Base-by-base conservation (phyloP, 1,140 invertebrate genomes). In the Trachelipus rathkii region DNA sequence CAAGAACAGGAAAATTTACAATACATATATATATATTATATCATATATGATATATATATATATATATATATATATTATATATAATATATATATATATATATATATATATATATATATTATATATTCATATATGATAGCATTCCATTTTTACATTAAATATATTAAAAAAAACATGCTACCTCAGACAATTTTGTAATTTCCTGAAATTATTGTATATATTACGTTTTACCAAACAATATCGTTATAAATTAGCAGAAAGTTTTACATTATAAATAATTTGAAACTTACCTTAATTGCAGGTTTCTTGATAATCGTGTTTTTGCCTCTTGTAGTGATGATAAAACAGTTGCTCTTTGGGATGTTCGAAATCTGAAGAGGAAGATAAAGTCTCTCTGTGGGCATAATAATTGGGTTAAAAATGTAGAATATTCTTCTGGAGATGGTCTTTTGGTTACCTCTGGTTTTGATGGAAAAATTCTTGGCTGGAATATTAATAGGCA, bases 381-480 rank as follows among this genome's bases (percentile, higher is more conserved):
- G 82, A 90, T 95, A 69, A 88, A 91, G 73, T 91, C 90, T 2
- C 86, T 97, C 0, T 87, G 90, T 75, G 95, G 95, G 10, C 95
- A 97, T 85, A 92, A 92, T 0, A 95, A 95, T 86, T 97, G 95
- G 95, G 95, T 97, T 9, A 97, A 97, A 86, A 97, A 96, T 84
- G 95, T 97, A 78, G 95, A 97, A 84, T 97, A 94, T 84, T 94
- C 93, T 69, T 88, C 90, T n/a, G 90, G 90, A 81, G 92, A 94
- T 82, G 91, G 93, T 75, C 86, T 95, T 6, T 87, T 97, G 24
- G 89, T 97, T 3, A 95, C 94, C 4, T 96, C 94, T 46, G 94
- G 94, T 8, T 93, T 97, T 85, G 95, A 97, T 86, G 95, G 95
- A 15, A 93, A 91, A 81, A 94, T 97, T 84, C 95, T 93, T 82